Conservation (phyloP, 2,113 vertebrate genomes). For the Climacteris rufus region DNA sequence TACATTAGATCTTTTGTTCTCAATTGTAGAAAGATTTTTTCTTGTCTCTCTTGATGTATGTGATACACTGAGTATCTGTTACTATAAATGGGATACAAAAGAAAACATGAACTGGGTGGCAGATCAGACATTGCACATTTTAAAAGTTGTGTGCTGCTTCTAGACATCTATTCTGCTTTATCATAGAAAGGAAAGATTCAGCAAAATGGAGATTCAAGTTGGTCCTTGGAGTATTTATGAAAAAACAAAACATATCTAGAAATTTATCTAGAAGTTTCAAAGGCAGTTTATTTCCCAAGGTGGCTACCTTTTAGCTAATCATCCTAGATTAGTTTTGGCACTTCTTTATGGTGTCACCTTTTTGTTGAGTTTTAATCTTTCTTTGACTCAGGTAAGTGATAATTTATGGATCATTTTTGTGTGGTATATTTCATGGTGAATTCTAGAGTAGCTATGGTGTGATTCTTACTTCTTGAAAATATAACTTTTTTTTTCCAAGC, state of each 20-base stretch:
- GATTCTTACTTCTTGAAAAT: background rate
- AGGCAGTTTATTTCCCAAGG: background rate
- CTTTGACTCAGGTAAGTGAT: background rate
- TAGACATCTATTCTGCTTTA: background rate
- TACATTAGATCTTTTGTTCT: background rate
- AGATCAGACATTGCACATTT: background rate
- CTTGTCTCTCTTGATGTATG: background rate
- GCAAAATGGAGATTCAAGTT: background rate
- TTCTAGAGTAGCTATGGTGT: background rate
- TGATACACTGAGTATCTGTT: background rate
- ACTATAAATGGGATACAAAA: background rate
- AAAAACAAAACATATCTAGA: background rate
- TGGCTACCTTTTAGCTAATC: background rate
- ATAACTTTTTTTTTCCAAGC: background rate
- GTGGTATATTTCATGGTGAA: background rate
- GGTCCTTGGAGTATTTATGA: background rate
- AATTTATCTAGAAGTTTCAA: background rate
- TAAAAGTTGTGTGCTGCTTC: background rate
- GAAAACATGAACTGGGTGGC: background rate
- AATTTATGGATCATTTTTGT: background rate
- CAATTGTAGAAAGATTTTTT: background rate
- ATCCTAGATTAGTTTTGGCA: background rate
- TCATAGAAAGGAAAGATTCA: background rate
- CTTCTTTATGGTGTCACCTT: background rate
- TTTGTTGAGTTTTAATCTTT: background rate